These are phyloP conservation scores for Lasioglossum villosulum DNA, from an alignment of 2,888 invertebrate genomes.

Conservation along the genomic window DNA sequence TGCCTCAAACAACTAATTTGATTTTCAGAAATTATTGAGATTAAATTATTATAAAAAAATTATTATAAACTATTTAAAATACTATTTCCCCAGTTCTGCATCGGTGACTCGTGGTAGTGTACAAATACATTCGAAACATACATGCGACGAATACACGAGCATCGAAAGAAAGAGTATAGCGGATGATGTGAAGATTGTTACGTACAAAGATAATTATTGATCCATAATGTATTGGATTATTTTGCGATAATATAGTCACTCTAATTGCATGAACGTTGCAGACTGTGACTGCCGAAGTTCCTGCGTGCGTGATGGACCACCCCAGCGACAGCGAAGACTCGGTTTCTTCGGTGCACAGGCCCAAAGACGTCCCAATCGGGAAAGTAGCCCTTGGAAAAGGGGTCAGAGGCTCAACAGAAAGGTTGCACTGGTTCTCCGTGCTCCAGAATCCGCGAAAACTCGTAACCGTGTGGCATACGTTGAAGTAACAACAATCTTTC, in stretches of 20 bases:
- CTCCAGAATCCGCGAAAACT: slow-evolving; percentile 83
- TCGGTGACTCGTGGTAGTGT: too few relatives aligned
- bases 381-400: slow-evolving; percentile 83
- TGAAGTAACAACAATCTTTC: slow-evolving; percentile 73
- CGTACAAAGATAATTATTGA: neutral
- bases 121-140: too few relatives aligned
- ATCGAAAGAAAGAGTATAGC: too few relatives aligned
- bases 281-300: slow-evolving; percentile 54
- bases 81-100: too few relatives aligned
- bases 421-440: slow-evolving; percentile 83
- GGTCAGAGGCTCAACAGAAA: slow-evolving; percentile 81
- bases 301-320: slow-evolving; percentile 62
- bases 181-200: neutral
- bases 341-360: slow-evolving; percentile 74
- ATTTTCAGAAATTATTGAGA: too few relatives aligned
- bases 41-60: too few relatives aligned
- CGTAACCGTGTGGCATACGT: slow-evolving; percentile 82
- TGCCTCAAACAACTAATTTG: too few relatives aligned
- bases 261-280: slow-evolving; percentile 14
- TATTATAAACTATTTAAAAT: too few relatives aligned
- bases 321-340: slow-evolving; percentile 82
- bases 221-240: neutral
- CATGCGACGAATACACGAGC: too few relatives aligned
- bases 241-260: neutral
- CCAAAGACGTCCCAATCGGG: slow-evolving; percentile 78